Evolutionary conservation across 2,888 invertebrate species (phyloP), one percentile per base, ranked within the genome.

Genomic region (Nematopogon swammerdamellus): DNA sequence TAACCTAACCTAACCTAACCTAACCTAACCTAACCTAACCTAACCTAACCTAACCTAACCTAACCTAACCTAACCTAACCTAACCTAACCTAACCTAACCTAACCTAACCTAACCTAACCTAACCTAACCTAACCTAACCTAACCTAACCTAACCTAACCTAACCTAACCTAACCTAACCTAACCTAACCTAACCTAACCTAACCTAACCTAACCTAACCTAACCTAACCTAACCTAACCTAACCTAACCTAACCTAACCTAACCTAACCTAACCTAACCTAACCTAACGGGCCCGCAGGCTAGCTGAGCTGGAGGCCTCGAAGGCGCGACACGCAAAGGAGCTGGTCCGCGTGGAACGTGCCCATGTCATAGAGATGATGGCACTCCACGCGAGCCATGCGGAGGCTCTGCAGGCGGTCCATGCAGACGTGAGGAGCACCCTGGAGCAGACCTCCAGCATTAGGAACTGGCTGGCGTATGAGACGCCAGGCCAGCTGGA

Each of bases 71-170:
- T 50, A 50, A 50, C 50, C 50, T 46, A 46, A 46, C 49, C 49
- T 49, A 49, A 50, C 50, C 50, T 47, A 50, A 50, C 51, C 51
- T 49, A 51, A 51, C 51, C 51, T 51, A 48, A 51, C 51, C 51
- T 51, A 51, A 51, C 51, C 51, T 46, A 48, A 48, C 48, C 51
- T 46, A 51, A 51, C 51, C 51, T 50, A 51, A 51, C 51, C 51
- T 50, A 51, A 51, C 51, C 51, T 48, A 50, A 50, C 47, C 50
- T 45, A 50, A 50, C 50, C 50, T 45, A 50, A 44, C 48, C 18
- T 45, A 45, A 49, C 45, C 45, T 44, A n/a, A n/a, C 49, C 49
- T 49, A 49, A 25, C 25, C 25, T 45, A 36, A 46, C 49, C 29
- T 36, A 46, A 45, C 42, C 45, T 30, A 45, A 49, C 49, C 45